Conservation (phyloP, 2,888 invertebrate genomes). For the Perizoma flavofasciatum region DNA sequence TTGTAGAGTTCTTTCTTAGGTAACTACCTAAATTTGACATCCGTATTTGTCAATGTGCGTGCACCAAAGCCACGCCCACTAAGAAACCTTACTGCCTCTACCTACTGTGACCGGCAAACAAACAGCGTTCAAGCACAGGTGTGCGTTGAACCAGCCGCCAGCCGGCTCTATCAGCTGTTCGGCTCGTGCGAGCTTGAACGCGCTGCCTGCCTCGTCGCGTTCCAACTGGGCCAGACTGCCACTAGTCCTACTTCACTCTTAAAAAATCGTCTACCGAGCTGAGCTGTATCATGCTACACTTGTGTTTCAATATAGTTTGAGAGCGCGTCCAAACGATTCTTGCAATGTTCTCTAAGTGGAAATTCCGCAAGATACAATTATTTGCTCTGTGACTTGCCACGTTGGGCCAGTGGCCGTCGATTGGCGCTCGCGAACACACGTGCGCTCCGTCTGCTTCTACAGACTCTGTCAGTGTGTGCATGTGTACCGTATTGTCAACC, state of each 20-base stretch:
- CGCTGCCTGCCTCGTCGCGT: slow-evolving; percentile 41
- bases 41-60: slow-evolving; percentile 5
- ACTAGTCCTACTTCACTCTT: slow-evolving; percentile 5
- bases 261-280: not conserved
- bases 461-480: slow-evolving; percentile 67
- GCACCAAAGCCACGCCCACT: not conserved
- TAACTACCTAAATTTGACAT: not conserved
- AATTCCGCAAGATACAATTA: slow-evolving; percentile 11
- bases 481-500: slow-evolving; percentile 72
- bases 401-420: slow-evolving; percentile 70
- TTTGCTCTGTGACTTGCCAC: slow-evolving; percentile 35
- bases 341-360: slow-evolving; percentile 3
- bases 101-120: slow-evolving; percentile 20
- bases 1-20: too few relatives aligned
- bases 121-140: slow-evolving; percentile 60
- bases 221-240: slow-evolving; percentile 38
- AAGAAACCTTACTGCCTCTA: slow-evolving; percentile 11
- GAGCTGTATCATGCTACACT: not conserved
- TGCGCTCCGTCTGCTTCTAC: slow-evolving; percentile 54
- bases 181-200: slow-evolving; percentile 58
- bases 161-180: slow-evolving; percentile 73
- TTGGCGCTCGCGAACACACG: slow-evolving; percentile 69
- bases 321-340: not conserved
- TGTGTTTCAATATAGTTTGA: not conserved
- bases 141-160: slow-evolving; percentile 55